A percentile compares a stretch with the other conserved stretches of the same genome.
These are phyloP conservation scores for Rhynchotus rufescens DNA, from an alignment of 2,797 vertebrate genomes.

Conservation along the genomic window DNA sequence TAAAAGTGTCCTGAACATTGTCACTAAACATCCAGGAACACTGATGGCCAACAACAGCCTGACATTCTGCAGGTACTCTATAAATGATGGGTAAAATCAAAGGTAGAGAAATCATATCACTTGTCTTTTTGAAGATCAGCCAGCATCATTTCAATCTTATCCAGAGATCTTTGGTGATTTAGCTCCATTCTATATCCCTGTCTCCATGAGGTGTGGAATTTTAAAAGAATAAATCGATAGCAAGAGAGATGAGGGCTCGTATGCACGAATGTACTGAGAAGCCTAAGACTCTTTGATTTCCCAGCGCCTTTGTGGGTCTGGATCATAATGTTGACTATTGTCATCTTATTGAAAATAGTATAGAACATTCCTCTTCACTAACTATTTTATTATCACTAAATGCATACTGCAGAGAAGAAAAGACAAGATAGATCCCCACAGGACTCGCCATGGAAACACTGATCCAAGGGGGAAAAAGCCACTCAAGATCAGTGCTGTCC, in stretches of 20 bases:
- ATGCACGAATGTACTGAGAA: not conserved
- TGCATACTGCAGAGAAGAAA: slow-evolving; percentile 11
- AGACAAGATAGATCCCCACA: slow-evolving; percentile 18
- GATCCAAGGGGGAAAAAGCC: slow-evolving; percentile 22
- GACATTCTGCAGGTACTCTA: not conserved
- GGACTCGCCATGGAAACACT: slow-evolving; percentile 58
- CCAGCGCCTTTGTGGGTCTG: not conserved
- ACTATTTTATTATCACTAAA: slow-evolving; percentile 44
- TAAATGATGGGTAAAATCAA: slow-evolving; percentile 2
- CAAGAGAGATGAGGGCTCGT: not conserved
- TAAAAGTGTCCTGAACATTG: not conserved
- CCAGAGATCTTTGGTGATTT: slow-evolving; percentile 19
- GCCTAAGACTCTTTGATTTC: slow-evolving; percentile 37
- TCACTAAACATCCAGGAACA: not conserved
- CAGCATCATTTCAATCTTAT: not conserved
- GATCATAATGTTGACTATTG: not conserved
- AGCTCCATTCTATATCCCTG: not conserved
- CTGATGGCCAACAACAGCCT: not conserved
- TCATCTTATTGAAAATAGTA: not conserved
- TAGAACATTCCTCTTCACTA: slow-evolving; percentile 4
- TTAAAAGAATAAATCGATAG: slow-evolving; percentile 17
- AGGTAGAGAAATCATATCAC: not conserved
- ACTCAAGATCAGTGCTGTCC: slow-evolving; percentile 50
- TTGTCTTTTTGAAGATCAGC: not conserved
- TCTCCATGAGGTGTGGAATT: not conserved